These are phyloP conservation scores for Knipowitschia caucasica DNA, from an alignment of 2,797 vertebrate species.

Conservation along the genomic window DNA sequence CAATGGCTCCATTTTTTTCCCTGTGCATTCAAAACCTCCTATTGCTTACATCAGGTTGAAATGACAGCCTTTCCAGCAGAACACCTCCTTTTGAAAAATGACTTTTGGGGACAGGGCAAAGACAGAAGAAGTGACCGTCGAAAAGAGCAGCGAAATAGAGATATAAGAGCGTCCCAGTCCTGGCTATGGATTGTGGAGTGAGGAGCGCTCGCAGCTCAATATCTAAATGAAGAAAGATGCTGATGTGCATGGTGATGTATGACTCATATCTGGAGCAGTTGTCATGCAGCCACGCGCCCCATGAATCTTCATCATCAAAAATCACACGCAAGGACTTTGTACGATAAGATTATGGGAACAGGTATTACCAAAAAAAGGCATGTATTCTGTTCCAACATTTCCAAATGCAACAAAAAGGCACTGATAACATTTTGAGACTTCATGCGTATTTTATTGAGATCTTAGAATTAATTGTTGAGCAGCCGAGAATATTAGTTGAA, in stretches of 20 bases:
- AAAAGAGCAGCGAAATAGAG: slow-evolving; percentile 61
- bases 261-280: slow-evolving; percentile 66
- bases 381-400: too few species aligned
- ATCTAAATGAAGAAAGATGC: slow-evolving; percentile 74
- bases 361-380: neutral
- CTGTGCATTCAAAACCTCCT: too few species aligned
- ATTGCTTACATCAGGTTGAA: neutral
- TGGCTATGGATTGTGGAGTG: slow-evolving; percentile 57
- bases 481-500: too few species aligned
- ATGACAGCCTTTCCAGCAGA: neutral
- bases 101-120: slow-evolving; percentile 47
- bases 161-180: slow-evolving; percentile 50
- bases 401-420: too few species aligned
- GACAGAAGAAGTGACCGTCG: slow-evolving; percentile 42
- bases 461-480: too few species aligned
- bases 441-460: too few species aligned
- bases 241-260: slow-evolving; percentile 69
- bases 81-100: slow-evolving; percentile 37
- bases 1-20: too few species aligned
- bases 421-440: too few species aligned
- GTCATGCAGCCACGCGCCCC: slow-evolving; percentile 58
- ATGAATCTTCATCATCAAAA: slow-evolving; percentile 73
- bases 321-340: slow-evolving; percentile 53
- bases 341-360: slow-evolving; percentile 22
- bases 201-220: slow-evolving; percentile 65